Percentiles rank a stretch among this genome's conserved stretches.
phyloP scores from a whole-genome alignment of 2,797 vertebrate genomes.

The Momotus momota region DNA sequence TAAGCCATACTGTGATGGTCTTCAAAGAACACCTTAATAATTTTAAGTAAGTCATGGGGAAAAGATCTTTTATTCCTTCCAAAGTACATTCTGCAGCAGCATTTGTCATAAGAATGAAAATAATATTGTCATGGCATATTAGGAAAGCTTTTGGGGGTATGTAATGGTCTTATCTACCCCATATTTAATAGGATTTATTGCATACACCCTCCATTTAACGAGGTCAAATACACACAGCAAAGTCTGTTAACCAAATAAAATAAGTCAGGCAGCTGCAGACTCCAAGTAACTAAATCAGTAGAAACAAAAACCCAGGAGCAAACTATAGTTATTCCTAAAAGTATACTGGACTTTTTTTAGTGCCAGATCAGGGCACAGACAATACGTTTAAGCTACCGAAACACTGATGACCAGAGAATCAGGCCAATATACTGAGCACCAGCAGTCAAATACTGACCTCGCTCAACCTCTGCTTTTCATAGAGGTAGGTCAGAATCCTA shows the following conservation, averaged over 20 bases:
- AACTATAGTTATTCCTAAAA: neutral
- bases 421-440: neutral
- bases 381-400: neutral
- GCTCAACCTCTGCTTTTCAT: neutral
- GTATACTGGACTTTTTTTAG: neutral
- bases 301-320: neutral
- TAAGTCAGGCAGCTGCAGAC: conserved; percentile 1
- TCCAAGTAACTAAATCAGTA: neutral
- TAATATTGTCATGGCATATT: conserved; percentile 34
- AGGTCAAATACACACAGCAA: conserved; percentile 33
- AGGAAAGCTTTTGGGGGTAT: neutral
- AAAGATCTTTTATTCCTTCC: neutral
- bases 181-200: conserved; percentile 59
- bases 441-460: neutral
- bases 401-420: neutral
- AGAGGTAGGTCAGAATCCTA: neutral
- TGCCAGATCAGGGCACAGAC: neutral
- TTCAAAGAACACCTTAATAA: conserved; percentile 60
- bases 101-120: conserved; percentile 48
- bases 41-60: conserved; percentile 25
- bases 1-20: conserved; percentile 36
- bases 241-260: conserved; percentile 47
- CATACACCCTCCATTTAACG: neutral
- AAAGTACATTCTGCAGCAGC: neutral
- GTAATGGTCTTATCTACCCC: conserved; percentile 36